These are phyloP conservation scores for Poecilia wingei DNA, from an alignment of 2,797 vertebrate species.

Conservation along the genomic window DNA sequence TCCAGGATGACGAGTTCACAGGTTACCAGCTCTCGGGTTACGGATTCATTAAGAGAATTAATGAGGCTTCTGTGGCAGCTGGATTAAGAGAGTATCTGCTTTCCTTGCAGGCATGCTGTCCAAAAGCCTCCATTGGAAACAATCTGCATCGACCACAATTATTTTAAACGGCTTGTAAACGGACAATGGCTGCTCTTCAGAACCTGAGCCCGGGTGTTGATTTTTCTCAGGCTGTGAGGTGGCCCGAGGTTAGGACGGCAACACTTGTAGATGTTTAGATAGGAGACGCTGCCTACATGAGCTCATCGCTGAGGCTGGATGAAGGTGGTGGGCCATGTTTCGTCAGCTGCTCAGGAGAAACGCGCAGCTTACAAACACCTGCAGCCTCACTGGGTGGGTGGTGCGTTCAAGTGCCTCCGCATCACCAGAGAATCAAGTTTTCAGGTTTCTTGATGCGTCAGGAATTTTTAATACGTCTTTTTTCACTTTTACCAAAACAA, in stretches of 20 bases:
- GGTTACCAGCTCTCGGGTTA: conserved; percentile 73
- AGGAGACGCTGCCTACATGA: conserved; percentile 62
- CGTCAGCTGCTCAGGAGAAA: conserved; percentile 73
- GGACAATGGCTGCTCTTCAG: conserved; percentile 52
- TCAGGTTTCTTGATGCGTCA: conserved; percentile 11
- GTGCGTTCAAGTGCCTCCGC: conserved; percentile 17
- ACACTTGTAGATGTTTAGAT: conserved; percentile 78
- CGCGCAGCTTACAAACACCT: conserved; percentile 76
- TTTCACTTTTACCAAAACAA: not conserved
- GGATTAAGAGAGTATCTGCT: conserved; percentile 76
- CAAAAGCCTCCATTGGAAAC: conserved; percentile 45
- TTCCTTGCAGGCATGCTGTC: conserved; percentile 54
- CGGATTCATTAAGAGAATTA: conserved; percentile 80
- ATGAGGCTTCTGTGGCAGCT: conserved; percentile 71
- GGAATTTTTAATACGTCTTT: not conserved
- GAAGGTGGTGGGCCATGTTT: conserved; percentile 67
- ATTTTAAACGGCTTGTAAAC: conserved; percentile 61
- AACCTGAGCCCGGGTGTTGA: conserved; percentile 50
- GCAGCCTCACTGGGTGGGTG: conserved; percentile 65
- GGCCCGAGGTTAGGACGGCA: conserved; percentile 64
- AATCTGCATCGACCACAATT: conserved; percentile 51
- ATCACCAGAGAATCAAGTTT: conserved; percentile 17
- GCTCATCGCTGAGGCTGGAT: conserved; percentile 58
- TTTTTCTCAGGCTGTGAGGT: conserved; percentile 70
- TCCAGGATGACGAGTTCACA: conserved; percentile 74